Evolutionary conservation across 2,797 vertebrate species (phyloP).

Genomic region (Darevskia nairensis): DNA sequence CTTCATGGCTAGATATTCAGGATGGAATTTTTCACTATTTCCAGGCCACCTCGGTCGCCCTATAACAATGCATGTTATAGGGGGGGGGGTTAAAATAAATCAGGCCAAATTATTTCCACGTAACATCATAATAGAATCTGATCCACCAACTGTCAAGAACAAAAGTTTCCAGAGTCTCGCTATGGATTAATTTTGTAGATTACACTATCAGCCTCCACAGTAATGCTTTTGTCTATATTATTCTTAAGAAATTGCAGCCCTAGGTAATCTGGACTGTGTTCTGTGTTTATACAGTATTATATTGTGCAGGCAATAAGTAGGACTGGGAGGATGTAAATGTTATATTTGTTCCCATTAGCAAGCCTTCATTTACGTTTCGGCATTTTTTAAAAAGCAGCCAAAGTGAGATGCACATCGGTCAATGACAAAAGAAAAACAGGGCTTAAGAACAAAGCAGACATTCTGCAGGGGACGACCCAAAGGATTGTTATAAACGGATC

Average conservation of each 20-base stretch:
- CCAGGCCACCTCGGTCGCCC: neutral
- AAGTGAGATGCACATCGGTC: slow-evolving; percentile 24
- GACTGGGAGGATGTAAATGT: slow-evolving; percentile 60
- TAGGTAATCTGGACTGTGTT: slow-evolving; percentile 62
- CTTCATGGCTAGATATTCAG: too few species aligned
- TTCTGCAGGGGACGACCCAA: neutral
- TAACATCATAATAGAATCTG: slow-evolving; percentile 42
- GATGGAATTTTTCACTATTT: neutral
- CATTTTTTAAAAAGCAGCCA: slow-evolving; percentile 45
- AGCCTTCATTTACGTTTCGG: slow-evolving; percentile 63
- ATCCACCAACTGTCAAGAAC: slow-evolving; percentile 44
- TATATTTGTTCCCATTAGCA: slow-evolving; percentile 63
- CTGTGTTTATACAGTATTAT: slow-evolving; percentile 61
- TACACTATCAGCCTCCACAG: slow-evolving; percentile 31
- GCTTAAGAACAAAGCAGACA: neutral
- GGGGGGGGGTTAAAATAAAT: neutral
- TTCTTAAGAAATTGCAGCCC: slow-evolving; percentile 45
- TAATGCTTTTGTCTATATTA: slow-evolving; percentile 47
- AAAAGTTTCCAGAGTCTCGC: slow-evolving; percentile 30
- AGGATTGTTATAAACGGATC: neutral
- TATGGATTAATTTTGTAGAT: slow-evolving; percentile 3
- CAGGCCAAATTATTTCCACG: slow-evolving; percentile 31
- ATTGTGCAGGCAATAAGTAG: slow-evolving; percentile 63
- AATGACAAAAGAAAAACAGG: slow-evolving; percentile 35
- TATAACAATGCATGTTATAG: neutral